Evolutionary conservation across 2,797 vertebrate genomes (phyloP), one percentile per base, ranked within the genome.

Genomic region (Hylomyscus alleni): DNA sequence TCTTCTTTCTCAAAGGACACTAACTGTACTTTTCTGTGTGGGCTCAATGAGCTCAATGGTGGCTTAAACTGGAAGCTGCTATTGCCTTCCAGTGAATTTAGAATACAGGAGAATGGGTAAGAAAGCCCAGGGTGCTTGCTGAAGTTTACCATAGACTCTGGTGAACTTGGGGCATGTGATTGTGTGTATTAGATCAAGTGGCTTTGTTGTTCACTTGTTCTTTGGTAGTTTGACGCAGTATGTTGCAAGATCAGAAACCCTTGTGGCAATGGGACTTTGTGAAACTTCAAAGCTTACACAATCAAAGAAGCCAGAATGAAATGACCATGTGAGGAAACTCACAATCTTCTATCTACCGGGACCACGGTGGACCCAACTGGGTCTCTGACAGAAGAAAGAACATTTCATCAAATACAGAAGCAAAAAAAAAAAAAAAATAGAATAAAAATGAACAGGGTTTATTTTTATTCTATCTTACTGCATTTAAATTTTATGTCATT

Each of bases 391-490:
- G 94, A 98, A 44, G 3, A 44, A 98, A 44, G 3, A 44, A 98
- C 90, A 97, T 98, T 96, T 87, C 22, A 98, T 96, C 95, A 98
- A 97, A 97, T 93, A 97, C 83, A 95, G 97, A 98, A 26, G 8
- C 12, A 60, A 60, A 60, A 22, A 44, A 98, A 97, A 98, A 20
- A 22, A 58, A 58, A 58, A 58, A 56, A 56, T 19, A 19, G 29
- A 29, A 26, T 31, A 67, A 96, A 92, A 97, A 97, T 83, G 95
- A 89, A 96, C 44, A 85, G 44, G 95, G 3, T 37, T 78, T 88
- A n/a, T 77, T 81, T 94, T 89, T 17, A 75, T 90, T 91, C 60
- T 37, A 90, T 58, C 31, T 56, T 60, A 58, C 60, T 95, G 92
- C 60, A 92, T 85, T 92, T 95, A 75, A 78, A 20, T 92, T 95